Base-by-base conservation (phyloP, 2,797 vertebrate species). In the Sebastes goodei region DNA sequence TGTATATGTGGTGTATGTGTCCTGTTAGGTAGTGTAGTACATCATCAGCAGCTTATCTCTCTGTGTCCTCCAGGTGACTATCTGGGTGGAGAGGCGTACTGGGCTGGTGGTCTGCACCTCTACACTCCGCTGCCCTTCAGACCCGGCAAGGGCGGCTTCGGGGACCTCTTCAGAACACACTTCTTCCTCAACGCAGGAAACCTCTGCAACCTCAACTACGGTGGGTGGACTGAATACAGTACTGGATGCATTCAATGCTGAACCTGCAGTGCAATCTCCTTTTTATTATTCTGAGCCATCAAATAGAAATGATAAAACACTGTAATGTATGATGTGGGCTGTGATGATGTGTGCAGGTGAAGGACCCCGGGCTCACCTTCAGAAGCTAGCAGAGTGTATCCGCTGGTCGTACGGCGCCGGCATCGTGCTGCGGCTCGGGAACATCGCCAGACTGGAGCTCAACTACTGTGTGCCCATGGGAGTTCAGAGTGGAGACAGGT, bases 401-500 rank as follows among this genome's bases (percentile, higher is more conserved):
- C 98, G 98, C 87, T 99, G 98, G 98, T 99, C 98, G 0, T 99
- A 99, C 0, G 98, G 98, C 0, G 95, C 96, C 0, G 98, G 98
- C 0, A 94, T 99, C 1, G 97, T 99, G 71, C 95, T 99, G 53
- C 92, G 97, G 15, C 96, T 99, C 0, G 98, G 98, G 23, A 99
- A 99, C 94, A 99, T 99, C 0, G 98, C 98, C n/a, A 91, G 98
- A 14, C 93, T 99, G 78, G 98, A 99, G 71, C 97, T 99, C 7
- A 99, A 99, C 87, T 99, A 99, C 91, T 99, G 98, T 76, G 92
- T 99, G 88, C 98, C 98, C 64, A 98, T 98, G 98, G 98, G 98
- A 21, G 97, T 98, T 25, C 98, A 99, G 93, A 91, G 88, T 5
- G 98, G 98, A 57, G 98, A 99, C 96, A 97, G 97, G 98, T 98